Percentiles rank a stretch among this genome's conserved stretches.
Evolutionary conservation across 2,113 vertebrate species (phyloP).

Genomic region (Myotis davidii): DNA sequence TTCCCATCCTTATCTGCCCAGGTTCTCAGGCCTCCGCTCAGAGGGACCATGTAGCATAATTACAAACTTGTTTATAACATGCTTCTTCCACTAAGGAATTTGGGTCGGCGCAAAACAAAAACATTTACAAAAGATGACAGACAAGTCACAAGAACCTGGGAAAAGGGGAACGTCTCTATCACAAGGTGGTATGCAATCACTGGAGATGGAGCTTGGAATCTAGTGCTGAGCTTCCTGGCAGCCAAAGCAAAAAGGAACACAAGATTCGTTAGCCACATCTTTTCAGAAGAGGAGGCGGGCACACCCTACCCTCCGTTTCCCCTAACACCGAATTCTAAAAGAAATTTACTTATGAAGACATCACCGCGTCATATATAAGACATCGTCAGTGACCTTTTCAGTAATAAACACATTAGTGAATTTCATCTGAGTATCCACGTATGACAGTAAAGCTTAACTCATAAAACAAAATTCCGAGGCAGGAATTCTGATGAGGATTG

Average conservation of each 20-base stretch:
- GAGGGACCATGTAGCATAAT: background rate
- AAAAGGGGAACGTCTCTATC: background rate
- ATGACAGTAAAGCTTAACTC: background rate
- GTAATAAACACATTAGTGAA: background rate
- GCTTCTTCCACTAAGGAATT: background rate
- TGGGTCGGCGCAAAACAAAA: background rate
- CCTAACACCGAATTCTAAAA: background rate
- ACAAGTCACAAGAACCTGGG: background rate
- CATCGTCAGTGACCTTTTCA: background rate
- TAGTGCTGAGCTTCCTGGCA: background rate
- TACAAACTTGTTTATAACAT: background rate
- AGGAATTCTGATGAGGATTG: background rate
- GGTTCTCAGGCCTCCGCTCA: background rate
- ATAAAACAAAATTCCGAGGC: background rate
- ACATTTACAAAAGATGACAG: background rate
- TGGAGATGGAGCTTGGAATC: background rate
- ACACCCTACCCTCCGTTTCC: background rate
- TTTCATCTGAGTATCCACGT: background rate
- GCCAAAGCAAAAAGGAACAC: background rate
- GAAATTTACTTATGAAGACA: background rate
- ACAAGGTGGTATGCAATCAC: background rate
- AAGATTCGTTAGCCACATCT: background rate
- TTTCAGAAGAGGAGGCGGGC: background rate
- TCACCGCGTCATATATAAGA: background rate
- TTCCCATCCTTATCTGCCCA: background rate